A percentile compares a stretch with the other conserved stretches of the same genome.
These are phyloP conservation scores for Champsocephalus esox DNA, from an alignment of 2,797 vertebrate species.

Conservation along the genomic window DNA sequence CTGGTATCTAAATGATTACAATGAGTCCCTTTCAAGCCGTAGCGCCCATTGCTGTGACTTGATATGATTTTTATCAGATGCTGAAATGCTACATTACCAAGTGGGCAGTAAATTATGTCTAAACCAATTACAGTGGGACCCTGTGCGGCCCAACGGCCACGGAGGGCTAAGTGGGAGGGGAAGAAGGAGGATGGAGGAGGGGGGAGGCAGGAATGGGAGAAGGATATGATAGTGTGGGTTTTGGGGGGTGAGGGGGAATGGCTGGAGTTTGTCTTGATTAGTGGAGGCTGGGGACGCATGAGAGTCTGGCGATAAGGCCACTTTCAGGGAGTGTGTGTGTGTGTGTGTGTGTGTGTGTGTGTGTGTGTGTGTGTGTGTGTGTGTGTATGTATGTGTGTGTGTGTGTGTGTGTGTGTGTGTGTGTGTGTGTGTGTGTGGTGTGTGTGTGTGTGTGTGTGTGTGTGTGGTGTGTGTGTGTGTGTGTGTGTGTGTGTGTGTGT, in stretches of 20 bases:
- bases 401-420: neutral
- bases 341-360: slow-evolving; percentile 30
- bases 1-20: slow-evolving; percentile 87
- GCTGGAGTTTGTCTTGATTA: slow-evolving; percentile 90
- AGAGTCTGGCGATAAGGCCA: slow-evolving; percentile 81
- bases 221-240: slow-evolving; percentile 74
- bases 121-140: slow-evolving; percentile 90
- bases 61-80: slow-evolving; percentile 92
- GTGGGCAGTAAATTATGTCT: slow-evolving; percentile 92
- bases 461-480: too few relatives aligned
- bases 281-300: slow-evolving; percentile 85
- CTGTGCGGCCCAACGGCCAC: slow-evolving; percentile 78
- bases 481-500: neutral
- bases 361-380: slow-evolving; percentile 14
- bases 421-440: neutral
- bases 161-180: slow-evolving; percentile 74
- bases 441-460: too few relatives aligned
- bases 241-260: slow-evolving; percentile 75
- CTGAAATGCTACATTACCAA: slow-evolving; percentile 92
- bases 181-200: slow-evolving; percentile 71
- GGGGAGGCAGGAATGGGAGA: slow-evolving; percentile 83
- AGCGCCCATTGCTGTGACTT: slow-evolving; percentile 86
- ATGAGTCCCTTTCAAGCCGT: slow-evolving; percentile 87
- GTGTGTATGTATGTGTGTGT: slow-evolving; percentile 4
- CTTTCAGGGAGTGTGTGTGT: slow-evolving; percentile 43